phyloP scores from a whole-genome alignment of 2,113 vertebrate genomes.

The Apodemus speciosus region DNA sequence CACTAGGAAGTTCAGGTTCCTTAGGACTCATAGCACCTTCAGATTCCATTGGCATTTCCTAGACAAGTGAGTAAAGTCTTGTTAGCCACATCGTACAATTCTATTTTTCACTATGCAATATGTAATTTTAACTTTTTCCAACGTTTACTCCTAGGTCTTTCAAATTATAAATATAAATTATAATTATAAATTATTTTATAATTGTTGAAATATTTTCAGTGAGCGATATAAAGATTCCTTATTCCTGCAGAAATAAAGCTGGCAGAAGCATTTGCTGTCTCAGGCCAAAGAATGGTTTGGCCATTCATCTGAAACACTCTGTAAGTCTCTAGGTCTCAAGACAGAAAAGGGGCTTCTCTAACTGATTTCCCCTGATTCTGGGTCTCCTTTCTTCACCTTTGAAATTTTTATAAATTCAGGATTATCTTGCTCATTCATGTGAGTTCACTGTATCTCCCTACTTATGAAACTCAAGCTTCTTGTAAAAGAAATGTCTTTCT shows the following conservation, averaged over 20 bases:
- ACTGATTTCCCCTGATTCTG: neutral
- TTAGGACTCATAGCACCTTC: neutral
- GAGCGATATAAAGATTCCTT: neutral
- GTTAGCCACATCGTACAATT: neutral
- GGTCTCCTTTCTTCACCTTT: neutral
- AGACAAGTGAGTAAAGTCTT: neutral
- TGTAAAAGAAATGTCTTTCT: neutral
- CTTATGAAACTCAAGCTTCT: neutral
- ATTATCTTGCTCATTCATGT: neutral
- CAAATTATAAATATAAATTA: too few species aligned
- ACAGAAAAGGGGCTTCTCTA: neutral
- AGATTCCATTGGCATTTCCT: neutral
- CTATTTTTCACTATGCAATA: neutral
- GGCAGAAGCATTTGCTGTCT: neutral
- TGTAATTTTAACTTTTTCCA: neutral
- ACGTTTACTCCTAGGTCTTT: neutral
- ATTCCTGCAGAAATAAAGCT: neutral
- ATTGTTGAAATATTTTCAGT: neutral
- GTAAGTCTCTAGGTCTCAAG: neutral
- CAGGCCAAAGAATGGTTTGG: neutral
- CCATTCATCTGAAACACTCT: neutral
- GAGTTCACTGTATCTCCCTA: neutral
- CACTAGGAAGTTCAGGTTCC: neutral
- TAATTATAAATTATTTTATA: slow-evolving; percentile 18
- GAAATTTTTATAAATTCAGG: neutral